These are phyloP conservation scores for Holacanthus passer DNA, from an alignment of 2,113 vertebrate genomes.

Conservation along the genomic window DNA sequence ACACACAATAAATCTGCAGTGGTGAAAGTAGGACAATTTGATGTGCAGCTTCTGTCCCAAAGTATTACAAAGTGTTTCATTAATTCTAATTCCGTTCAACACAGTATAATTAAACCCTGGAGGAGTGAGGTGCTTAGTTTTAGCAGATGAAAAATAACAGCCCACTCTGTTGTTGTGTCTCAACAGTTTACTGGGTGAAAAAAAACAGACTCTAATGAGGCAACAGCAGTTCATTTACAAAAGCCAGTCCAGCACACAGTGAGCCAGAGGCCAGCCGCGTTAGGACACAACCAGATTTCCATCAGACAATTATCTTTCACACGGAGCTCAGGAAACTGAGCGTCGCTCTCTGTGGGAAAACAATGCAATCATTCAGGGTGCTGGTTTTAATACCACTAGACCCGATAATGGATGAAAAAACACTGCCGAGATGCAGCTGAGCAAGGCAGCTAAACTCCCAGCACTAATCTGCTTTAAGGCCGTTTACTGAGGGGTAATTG, in stretches of 20 bases:
- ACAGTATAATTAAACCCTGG: conserved; percentile 66
- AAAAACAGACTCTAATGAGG: conserved; percentile 62
- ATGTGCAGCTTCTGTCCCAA: conserved; percentile 69
- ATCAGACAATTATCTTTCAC: conserved; percentile 33
- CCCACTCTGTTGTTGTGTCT: conserved; percentile 57
- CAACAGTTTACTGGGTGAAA: conserved; percentile 59
- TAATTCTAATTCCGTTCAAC: conserved; percentile 63
- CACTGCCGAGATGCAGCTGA: neutral
- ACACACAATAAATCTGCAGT: neutral
- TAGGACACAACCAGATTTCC: conserved; percentile 18
- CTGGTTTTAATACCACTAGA: neutral
- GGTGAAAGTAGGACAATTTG: conserved; percentile 52
- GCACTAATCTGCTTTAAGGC: neutral
- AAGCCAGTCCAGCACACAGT: conserved; percentile 2
- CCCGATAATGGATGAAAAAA: neutral
- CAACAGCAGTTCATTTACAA: conserved; percentile 48
- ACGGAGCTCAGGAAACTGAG: neutral
- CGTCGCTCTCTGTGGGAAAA: neutral
- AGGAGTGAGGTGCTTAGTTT: conserved; percentile 48
- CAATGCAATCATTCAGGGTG: neutral
- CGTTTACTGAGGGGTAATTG: neutral
- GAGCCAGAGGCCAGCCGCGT: conserved; percentile 34
- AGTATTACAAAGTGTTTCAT: conserved; percentile 68
- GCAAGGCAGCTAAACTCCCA: neutral
- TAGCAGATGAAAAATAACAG: conserved; percentile 61